Conservation (phyloP, 1,140 invertebrate genomes). For the Drosophila obscura region DNA sequence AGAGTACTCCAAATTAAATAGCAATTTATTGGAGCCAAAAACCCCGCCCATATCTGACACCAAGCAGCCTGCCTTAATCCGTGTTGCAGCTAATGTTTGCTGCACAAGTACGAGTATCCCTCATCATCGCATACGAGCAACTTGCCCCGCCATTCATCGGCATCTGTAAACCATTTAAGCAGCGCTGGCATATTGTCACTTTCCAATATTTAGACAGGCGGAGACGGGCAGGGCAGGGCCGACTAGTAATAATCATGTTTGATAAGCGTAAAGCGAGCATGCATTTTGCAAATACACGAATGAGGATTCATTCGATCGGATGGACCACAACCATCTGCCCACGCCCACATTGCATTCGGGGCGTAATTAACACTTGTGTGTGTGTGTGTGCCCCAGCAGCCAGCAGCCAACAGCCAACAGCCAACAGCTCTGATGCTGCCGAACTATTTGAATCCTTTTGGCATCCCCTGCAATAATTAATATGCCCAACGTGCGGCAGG, state of each 20-base stretch:
- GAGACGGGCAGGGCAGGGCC: too few species aligned
- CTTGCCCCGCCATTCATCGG: slow-evolving; percentile 12
- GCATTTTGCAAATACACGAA: slow-evolving; percentile 49
- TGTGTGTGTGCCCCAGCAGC: slow-evolving; percentile 20
- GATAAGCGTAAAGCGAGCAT: slow-evolving; percentile 68
- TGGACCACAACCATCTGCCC: too few species aligned
- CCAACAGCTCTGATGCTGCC: slow-evolving; percentile 14
- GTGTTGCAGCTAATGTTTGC: too few species aligned
- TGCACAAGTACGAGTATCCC: slow-evolving; percentile 3
- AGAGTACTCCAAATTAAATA: too few species aligned
- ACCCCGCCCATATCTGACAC: too few species aligned
- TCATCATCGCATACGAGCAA: neutral
- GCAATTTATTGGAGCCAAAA: too few species aligned
- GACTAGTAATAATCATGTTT: slow-evolving; percentile 77
- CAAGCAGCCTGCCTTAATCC: too few species aligned
- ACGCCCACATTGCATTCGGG: slow-evolving; percentile 9
- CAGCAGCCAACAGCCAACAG: slow-evolving; percentile 38
- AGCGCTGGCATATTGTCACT: slow-evolving; percentile 62
- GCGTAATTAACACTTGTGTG: slow-evolving; percentile 73
- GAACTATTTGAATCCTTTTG: slow-evolving; percentile 33
- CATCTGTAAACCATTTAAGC: slow-evolving; percentile 49
- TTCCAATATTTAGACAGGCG: slow-evolving; percentile 78
- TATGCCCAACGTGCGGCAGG: slow-evolving; percentile 69
- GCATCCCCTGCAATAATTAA: slow-evolving; percentile 68
- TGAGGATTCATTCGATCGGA: neutral